phyloP scores from a whole-genome alignment of 2,797 vertebrate species.

The Benthosema pterotum region DNA sequence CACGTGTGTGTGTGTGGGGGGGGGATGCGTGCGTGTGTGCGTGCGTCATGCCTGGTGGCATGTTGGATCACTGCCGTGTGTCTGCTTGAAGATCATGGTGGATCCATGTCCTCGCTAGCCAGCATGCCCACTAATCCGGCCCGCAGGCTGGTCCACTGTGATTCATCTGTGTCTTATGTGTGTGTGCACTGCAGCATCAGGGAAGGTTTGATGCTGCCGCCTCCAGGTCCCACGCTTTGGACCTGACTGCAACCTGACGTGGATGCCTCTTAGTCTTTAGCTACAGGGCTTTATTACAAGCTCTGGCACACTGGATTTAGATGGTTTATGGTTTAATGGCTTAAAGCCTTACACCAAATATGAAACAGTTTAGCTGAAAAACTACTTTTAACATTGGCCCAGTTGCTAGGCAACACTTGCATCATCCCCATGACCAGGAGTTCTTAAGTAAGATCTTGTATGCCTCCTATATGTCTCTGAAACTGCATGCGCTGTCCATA shows the following conservation, averaged over 20 bases:
- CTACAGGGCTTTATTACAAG: constrained; percentile 62
- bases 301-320: constrained; percentile 54
- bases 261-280: constrained; percentile 38
- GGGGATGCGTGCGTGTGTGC: not conserved
- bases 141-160: constrained; percentile 36
- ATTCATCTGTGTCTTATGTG: constrained; percentile 34
- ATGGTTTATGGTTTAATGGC: too few relatives aligned
- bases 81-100: not conserved
- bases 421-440: too few relatives aligned
- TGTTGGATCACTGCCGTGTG: not conserved
- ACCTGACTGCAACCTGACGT: constrained; percentile 53
- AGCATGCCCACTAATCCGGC: constrained; percentile 40
- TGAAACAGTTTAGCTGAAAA: too few relatives aligned
- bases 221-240: constrained; percentile 54
- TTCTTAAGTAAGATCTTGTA: too few relatives aligned
- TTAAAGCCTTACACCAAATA: too few relatives aligned
- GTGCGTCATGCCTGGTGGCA: not conserved
- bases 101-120: not conserved
- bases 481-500: too few relatives aligned
- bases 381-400: too few relatives aligned
- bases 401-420: too few relatives aligned
- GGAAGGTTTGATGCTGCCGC: constrained; percentile 35
- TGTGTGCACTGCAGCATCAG: constrained; percentile 25
- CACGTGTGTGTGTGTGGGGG: too few relatives aligned
- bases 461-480: too few relatives aligned